Evolutionary conservation across 2,888 invertebrate genomes (phyloP).

Genomic region (Hydrotaea diabolus): DNA sequence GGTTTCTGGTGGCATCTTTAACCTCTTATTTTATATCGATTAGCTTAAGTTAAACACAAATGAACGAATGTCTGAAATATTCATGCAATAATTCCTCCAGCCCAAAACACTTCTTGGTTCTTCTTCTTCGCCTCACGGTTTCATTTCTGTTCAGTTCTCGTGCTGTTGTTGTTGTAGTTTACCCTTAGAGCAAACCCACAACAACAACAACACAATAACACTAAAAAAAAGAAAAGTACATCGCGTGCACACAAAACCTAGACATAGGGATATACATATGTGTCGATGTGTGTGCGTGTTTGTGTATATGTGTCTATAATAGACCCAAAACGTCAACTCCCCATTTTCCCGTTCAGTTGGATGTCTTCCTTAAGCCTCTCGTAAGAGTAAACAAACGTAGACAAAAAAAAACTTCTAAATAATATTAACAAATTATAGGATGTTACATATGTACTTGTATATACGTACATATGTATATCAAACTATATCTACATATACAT

Average conservation of each 20-base stretch:
- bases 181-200: slow-evolving; percentile 27
- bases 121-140: not conserved
- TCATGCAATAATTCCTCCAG: slow-evolving; percentile 50
- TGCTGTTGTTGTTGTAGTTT: slow-evolving; percentile 22
- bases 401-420: not conserved
- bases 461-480: no score
- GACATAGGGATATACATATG: slow-evolving; percentile 32
- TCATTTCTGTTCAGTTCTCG: not conserved
- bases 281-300: slow-evolving; percentile 12
- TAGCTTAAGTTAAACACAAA: slow-evolving; percentile 62
- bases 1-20: slow-evolving; percentile 19
- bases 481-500: no score
- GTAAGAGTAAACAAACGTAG: not conserved
- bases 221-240: slow-evolving; percentile 33
- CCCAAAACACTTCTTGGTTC: not conserved
- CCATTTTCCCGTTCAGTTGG: not conserved
- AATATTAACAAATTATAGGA: not conserved
- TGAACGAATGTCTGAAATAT: slow-evolving; percentile 53
- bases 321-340: slow-evolving; percentile 20
- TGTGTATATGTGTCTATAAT: slow-evolving; percentile 21
- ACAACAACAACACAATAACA: slow-evolving; percentile 21
- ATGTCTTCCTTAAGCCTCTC: slow-evolving; percentile 1
- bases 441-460: no score
- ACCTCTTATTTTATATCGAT: slow-evolving; percentile 65
- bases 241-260: slow-evolving; percentile 60